Base-by-base conservation (phyloP, 2,888 invertebrate species). In the Celastrina argiolus region DNA sequence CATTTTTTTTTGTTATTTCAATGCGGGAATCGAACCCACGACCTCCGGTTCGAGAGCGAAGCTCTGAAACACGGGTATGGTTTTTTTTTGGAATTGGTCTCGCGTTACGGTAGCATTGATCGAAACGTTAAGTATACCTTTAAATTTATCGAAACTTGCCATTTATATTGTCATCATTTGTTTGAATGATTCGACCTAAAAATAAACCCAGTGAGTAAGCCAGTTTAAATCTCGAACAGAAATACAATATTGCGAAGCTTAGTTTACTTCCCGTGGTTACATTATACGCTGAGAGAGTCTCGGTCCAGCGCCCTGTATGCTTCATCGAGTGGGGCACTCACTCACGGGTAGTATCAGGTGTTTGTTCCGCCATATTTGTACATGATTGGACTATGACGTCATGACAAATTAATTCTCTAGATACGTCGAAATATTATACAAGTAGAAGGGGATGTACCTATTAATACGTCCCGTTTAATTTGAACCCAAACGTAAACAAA, bases 211-310 rank as follows among this genome's bases (percentile, higher is more conserved):
- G 18, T 18, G 45, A 18, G 8, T 16, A 18, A 8, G 8, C 7
- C 18, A 45, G 18, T 45, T 45, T 45, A 10, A 45, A 45, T 18
- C 18, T 45, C 45, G 16, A 3, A 31, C 59, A 31, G 59, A 36
- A 59, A 59, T 18, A 34, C 34, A 59, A 59, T 59, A 59, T 36
- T 59, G 31, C 31, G 16, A 16, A n/a, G 51, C 41, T 36, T 31
- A 31, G 36, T 6, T 58, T 58, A n/a, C 41, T 31, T 56, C 41
- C 31, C 56, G 56, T 28, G 10, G 63, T 18, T 28, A 63, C 28
- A 39, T 42, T 58, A 67, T 34, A 59, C 64, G 51, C 45, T 67
- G 67, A 22, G 67, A 67, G n/a, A 36, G 67, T 59, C 63, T 45
- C 64, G 67, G 56, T 64, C 56, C 26, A n/a, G 34, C 18, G 59